Percentiles rank a stretch among this genome's conserved stretches.
Conservation (phyloP, 1,140 invertebrate species). For the Lordiphosa mommai region DNA sequence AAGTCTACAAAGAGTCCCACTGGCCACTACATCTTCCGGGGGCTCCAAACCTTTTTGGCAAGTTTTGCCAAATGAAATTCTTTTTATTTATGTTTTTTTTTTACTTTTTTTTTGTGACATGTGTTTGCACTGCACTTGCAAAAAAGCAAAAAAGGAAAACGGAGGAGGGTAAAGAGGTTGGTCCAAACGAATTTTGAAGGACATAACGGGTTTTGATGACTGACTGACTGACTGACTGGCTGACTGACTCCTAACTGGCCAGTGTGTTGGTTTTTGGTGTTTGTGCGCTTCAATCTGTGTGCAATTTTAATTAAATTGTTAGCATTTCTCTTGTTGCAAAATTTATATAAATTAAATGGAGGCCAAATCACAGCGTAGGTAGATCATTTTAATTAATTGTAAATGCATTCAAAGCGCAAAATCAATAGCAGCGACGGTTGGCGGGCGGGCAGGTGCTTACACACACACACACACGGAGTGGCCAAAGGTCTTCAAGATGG, state of each 20-base stretch:
- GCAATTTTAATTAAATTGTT: conserved; percentile 65
- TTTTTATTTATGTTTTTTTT: too few species aligned
- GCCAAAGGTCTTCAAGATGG: conserved; percentile 10
- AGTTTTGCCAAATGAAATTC: conserved; percentile 70
- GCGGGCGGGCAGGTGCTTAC: not conserved
- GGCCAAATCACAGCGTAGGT: conserved; percentile 24
- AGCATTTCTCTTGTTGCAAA: conserved; percentile 47
- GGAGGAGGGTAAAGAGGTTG: not conserved
- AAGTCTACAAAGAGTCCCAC: too few species aligned
- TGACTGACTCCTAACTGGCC: not conserved
- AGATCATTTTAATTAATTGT: conserved; percentile 64
- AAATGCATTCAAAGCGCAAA: conserved; percentile 53
- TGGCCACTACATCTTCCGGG: too few species aligned
- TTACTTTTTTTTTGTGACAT: conserved; percentile 12
- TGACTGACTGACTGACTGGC: conserved; percentile 2
- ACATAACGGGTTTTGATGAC: conserved; percentile 15
- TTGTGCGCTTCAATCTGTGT: conserved; percentile 21
- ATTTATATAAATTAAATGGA: conserved; percentile 53
- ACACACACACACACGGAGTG: too few species aligned
- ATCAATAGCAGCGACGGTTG: conserved; percentile 20
- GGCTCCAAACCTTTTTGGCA: conserved; percentile 16
- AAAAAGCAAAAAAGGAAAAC: not conserved
- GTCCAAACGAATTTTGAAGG: conserved; percentile 6
- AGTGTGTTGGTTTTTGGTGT: conserved; percentile 9
- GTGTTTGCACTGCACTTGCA: conserved; percentile 60